These are phyloP conservation scores for Acromyrmex echinatior DNA, from an alignment of 1,140 invertebrate genomes.

Conservation along the genomic window DNA sequence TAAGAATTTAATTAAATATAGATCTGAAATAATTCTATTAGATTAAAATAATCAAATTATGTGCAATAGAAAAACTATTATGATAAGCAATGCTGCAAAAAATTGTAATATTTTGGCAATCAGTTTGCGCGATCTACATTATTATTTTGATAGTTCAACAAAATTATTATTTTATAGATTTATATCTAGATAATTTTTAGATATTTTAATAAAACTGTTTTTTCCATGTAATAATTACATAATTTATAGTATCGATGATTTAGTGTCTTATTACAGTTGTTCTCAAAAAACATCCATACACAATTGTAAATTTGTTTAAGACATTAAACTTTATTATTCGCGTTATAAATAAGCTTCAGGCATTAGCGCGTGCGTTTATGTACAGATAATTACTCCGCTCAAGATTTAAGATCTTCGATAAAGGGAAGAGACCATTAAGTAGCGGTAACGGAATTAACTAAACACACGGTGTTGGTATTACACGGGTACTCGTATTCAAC, in stretches of 20 bases:
- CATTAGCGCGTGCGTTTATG: not conserved
- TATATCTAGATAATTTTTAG: no score
- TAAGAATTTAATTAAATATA: no score
- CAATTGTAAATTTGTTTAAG: not conserved
- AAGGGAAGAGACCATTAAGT: not conserved
- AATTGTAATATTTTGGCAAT: no score
- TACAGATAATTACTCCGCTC: not conserved
- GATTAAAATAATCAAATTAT: no score
- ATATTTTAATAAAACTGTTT: no score
- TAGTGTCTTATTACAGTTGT: not conserved
- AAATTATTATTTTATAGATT: no score
- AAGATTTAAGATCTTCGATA: not conserved
- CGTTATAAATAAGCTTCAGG: not conserved
- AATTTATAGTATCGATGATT: not conserved
- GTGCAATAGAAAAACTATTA: no score
- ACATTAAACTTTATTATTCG: not conserved
- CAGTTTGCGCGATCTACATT: no score
- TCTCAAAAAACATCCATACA: not conserved
- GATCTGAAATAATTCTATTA: no score
- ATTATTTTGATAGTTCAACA: no score
- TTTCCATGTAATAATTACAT: not conserved
- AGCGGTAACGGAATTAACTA: conserved; percentile 14
- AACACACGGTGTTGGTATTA: conserved; percentile 13
- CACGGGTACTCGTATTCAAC: not conserved
- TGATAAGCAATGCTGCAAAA: no score